Base-by-base conservation (phyloP, 2,797 vertebrate genomes). In the Pterois miles region DNA sequence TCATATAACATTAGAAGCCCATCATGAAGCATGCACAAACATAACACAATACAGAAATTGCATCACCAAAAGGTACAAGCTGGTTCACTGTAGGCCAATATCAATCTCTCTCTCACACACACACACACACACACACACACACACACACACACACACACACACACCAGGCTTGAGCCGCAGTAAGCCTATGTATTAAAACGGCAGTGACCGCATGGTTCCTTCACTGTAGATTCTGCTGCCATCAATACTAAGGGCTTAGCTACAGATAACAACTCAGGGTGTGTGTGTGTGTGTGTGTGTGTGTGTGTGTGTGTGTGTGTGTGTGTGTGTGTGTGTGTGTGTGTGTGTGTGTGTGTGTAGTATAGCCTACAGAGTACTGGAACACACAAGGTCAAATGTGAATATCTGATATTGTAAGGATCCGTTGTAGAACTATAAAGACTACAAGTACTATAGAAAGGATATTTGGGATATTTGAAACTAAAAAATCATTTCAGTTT, bases 201-300 rank as follows among this genome's bases (percentile, higher is more conserved):
- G 22, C 22, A 4, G 50, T 52, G 22, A 23, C 6, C 7, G 22
- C 23, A 22, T 25, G 50, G 67, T 69, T 57, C 53, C 34, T 63
- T 57, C 40, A 65, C 38, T 58, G 46, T 40, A 22, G 67, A 75
- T 56, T 68, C 46, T 65, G 62, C 60, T 80, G 27, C 48, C 60
- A 85, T 62, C 31, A 73, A 40, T 60, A 73, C 20, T 43, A 57
- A 67, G 69, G 60, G 59, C 52, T 86, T 74, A 57, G 76, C 66
- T 65, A 50, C 64, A 52, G 65, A 76, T 63, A 68, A 58, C 33
- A 50, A 27, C 31, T 53, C 4, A 10, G 40, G 18, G 20, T 23
- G 11, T 12, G 22, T 52, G 14, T 7, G 6, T n/a, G 22, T 62
- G 56, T 40, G 22, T 66, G 13, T 48, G 46, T 4, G 31, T 31